Percentiles rank a stretch among this genome's conserved stretches.
These are phyloP conservation scores for Neuroscelio doddi DNA, from an alignment of 2,888 invertebrate species.

Conservation along the genomic window DNA sequence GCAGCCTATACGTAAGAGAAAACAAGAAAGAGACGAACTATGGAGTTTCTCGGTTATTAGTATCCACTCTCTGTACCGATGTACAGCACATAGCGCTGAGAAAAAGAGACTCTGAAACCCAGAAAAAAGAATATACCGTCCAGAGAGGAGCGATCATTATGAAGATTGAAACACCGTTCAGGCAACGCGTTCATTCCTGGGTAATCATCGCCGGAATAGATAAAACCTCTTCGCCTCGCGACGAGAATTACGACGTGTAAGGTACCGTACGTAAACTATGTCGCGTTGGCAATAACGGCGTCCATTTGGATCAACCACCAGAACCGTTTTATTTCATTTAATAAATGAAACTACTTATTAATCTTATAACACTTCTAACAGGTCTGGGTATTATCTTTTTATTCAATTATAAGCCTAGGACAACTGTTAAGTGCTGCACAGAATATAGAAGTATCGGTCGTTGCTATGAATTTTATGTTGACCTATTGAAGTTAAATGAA, in stretches of 20 bases:
- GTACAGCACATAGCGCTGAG: constrained; percentile 26
- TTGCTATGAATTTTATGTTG: too few species aligned
- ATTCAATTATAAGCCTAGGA: too few species aligned
- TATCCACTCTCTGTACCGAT: constrained; percentile 57
- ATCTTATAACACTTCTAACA: too few species aligned
- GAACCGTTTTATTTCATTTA: too few species aligned
- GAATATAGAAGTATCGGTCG: too few species aligned
- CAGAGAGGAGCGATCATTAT: constrained; percentile 62
- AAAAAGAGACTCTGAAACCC: constrained; percentile 6
- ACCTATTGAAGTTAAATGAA: too few species aligned
- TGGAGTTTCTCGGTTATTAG: constrained; percentile 64
- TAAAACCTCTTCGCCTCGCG: constrained; percentile 19
- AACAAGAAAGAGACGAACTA: constrained; percentile 44
- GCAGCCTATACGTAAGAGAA: constrained; percentile 35
- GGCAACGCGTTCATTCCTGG: constrained; percentile 49
- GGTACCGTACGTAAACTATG: not conserved
- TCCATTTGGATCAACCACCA: too few species aligned
- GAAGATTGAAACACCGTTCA: constrained; percentile 64
- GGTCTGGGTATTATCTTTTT: too few species aligned
- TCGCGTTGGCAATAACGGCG: too few species aligned
- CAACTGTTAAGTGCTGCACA: too few species aligned
- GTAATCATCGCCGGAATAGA: constrained; percentile 45
- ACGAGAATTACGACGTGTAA: constrained; percentile 13
- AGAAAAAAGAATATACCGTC: constrained; percentile 21
- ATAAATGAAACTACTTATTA: too few species aligned